A percentile compares a stretch with the other conserved stretches of the same genome.
These are phyloP conservation scores for Xiphophorus birchmanni DNA, from an alignment of 2,797 vertebrate genomes.

Conservation along the genomic window DNA sequence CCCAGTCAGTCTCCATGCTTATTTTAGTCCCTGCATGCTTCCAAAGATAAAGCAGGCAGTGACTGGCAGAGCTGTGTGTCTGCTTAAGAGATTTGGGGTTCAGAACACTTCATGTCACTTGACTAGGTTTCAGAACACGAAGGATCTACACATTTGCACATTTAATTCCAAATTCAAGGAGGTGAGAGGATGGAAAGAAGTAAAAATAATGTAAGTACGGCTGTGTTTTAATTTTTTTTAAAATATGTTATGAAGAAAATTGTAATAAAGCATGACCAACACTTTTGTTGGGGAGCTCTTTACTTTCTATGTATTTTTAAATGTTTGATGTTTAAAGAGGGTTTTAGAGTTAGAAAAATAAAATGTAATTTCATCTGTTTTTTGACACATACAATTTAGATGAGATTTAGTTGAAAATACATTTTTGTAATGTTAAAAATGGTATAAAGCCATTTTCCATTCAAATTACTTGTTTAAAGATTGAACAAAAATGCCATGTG, in stretches of 20 bases:
- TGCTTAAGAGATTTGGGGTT: slow-evolving; percentile 21
- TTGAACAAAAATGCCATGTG: not conserved
- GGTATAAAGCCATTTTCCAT: not conserved
- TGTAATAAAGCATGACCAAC: not conserved
- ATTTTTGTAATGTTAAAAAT: not conserved
- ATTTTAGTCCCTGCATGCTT: slow-evolving; percentile 69
- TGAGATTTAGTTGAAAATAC: not conserved
- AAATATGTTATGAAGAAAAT: not conserved
- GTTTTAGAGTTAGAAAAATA: slow-evolving; percentile 1
- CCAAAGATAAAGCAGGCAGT: slow-evolving; percentile 64
- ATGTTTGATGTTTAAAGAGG: slow-evolving; percentile 11
- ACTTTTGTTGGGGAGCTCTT: not conserved
- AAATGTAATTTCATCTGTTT: slow-evolving; percentile 21
- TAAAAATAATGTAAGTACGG: slow-evolving; percentile 53
- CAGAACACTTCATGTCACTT: slow-evolving; percentile 10
- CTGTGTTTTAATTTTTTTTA: not conserved
- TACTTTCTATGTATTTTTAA: slow-evolving; percentile 4
- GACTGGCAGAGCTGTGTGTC: slow-evolving; percentile 46
- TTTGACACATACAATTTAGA: slow-evolving; percentile 22
- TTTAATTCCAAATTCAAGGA: slow-evolving; percentile 20
- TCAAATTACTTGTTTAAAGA: not conserved
- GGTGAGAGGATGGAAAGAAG: slow-evolving; percentile 51
- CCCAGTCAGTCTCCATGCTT: slow-evolving; percentile 59
- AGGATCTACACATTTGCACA: slow-evolving; percentile 7
- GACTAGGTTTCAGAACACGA: not conserved